phyloP scores from a whole-genome alignment of 1,140 invertebrate genomes.

The Sycophila sp. region DNA sequence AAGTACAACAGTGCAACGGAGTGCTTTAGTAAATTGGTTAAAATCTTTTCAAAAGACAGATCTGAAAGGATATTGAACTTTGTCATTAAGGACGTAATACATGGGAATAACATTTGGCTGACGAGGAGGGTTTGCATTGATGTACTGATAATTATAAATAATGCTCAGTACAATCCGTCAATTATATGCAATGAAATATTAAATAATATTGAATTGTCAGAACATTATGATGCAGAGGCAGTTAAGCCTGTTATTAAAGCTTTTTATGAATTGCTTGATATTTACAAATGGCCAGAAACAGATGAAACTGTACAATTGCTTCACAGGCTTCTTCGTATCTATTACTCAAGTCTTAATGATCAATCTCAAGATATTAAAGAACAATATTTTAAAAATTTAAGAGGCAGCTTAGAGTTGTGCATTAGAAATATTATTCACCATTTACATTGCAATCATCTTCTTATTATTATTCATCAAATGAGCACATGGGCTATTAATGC shows the following conservation, averaged over 20 bases:
- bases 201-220: slow-evolving; percentile 44
- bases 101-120: slow-evolving; percentile 51
- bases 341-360: slow-evolving; percentile 57
- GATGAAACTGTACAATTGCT: slow-evolving; percentile 55
- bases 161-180: slow-evolving; percentile 38
- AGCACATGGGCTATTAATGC: slow-evolving; percentile 55
- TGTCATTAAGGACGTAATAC: slow-evolving; percentile 45
- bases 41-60: slow-evolving; percentile 45
- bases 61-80: slow-evolving; percentile 40
- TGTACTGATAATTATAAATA: slow-evolving; percentile 44
- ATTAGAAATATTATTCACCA: slow-evolving; percentile 60
- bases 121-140: slow-evolving; percentile 49
- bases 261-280: slow-evolving; percentile 63
- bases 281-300: slow-evolving; percentile 64
- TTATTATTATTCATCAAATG: slow-evolving; percentile 58
- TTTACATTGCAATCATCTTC: slow-evolving; percentile 57
- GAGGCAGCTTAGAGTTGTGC: slow-evolving; percentile 58
- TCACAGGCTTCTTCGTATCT: slow-evolving; percentile 63
- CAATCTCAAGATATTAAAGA: not conserved
- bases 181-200: slow-evolving; percentile 46
- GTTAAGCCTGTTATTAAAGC: slow-evolving; percentile 55
- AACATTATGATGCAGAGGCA: slow-evolving; percentile 27
- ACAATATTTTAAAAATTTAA: slow-evolving; percentile 40
- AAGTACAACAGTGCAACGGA: too few relatives aligned
- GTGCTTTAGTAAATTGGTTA: slow-evolving; percentile 45